Evolutionary conservation across 2,113 vertebrate species (phyloP).

Genomic region (Gallinago jamesoni): DNA sequence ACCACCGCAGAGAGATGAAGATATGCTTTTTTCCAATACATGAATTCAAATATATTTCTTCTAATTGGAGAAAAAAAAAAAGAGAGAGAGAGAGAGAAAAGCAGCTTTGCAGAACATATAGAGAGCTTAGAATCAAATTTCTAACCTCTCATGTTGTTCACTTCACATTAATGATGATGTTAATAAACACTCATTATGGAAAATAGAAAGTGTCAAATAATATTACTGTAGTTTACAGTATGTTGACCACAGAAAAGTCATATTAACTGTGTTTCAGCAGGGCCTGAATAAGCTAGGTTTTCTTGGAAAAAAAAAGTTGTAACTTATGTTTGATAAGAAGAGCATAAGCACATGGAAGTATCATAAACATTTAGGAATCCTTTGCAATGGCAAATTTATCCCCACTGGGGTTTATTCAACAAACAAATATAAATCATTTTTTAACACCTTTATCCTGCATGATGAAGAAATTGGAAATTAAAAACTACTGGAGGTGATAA

Average conservation of each 20-base stretch:
- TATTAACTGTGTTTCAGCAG: not conserved
- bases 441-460: not conserved
- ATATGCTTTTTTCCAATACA: not conserved
- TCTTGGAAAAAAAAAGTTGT: not conserved
- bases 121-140: not conserved
- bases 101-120: not conserved
- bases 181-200: not conserved
- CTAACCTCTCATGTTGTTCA: not conserved
- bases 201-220: not conserved
- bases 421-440: not conserved
- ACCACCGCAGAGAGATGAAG: not conserved
- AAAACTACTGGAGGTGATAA: not conserved
- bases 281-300: not conserved
- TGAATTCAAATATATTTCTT: not conserved
- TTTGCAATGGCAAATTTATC: not conserved
- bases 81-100: not conserved
- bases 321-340: not conserved
- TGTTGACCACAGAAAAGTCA: not conserved
- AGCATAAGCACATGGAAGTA: not conserved
- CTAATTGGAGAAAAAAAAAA: not conserved
- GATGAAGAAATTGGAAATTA: not conserved
- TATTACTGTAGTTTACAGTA: not conserved
- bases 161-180: not conserved
- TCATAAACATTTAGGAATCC: not conserved
- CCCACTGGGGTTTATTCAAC: not conserved